Conservation (phyloP, 2,888 invertebrate species). For the Monopis laevigella region DNA sequence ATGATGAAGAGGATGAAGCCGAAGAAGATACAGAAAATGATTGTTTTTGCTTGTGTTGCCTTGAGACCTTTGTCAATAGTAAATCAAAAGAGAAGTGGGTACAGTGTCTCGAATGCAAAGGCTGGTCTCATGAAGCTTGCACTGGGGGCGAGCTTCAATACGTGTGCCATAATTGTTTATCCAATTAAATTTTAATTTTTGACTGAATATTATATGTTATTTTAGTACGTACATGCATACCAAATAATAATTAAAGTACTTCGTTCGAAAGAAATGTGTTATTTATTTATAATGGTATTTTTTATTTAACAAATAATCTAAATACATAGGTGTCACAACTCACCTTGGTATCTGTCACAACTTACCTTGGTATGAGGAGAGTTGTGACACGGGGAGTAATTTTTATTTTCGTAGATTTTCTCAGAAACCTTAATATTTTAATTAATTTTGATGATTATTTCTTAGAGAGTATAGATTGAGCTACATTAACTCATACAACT, state of each 20-base stretch:
- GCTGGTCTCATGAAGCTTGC: constrained; percentile 16
- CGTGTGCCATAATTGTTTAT: constrained; percentile 13
- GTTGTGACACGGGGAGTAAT: constrained; percentile 12
- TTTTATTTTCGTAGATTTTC: constrained; percentile 11
- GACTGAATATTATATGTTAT: constrained; percentile 1
- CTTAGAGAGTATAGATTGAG: neutral
- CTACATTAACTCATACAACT: too few relatives aligned
- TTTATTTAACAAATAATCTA: constrained; percentile 8
- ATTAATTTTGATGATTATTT: constrained; percentile 8
- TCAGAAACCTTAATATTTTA: constrained; percentile 6
- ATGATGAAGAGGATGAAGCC: constrained; percentile 15
- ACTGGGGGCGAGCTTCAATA: constrained; percentile 13
- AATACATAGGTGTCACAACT: constrained; percentile 9
- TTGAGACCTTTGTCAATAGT: constrained; percentile 16
- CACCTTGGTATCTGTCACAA: constrained; percentile 14
- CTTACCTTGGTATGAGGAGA: constrained; percentile 14
- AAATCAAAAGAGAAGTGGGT: constrained; percentile 18
- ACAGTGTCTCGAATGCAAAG: constrained; percentile 16
- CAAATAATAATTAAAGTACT: constrained; percentile 9
- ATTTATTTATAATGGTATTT: constrained; percentile 6
- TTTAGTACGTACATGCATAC: neutral
- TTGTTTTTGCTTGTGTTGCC: constrained; percentile 15
- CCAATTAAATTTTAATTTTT: constrained; percentile 9
- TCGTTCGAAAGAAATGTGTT: neutral
- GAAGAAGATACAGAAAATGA: constrained; percentile 10